phyloP scores from a whole-genome alignment of 2,888 invertebrate species.

The Drosophila picticornis region DNA sequence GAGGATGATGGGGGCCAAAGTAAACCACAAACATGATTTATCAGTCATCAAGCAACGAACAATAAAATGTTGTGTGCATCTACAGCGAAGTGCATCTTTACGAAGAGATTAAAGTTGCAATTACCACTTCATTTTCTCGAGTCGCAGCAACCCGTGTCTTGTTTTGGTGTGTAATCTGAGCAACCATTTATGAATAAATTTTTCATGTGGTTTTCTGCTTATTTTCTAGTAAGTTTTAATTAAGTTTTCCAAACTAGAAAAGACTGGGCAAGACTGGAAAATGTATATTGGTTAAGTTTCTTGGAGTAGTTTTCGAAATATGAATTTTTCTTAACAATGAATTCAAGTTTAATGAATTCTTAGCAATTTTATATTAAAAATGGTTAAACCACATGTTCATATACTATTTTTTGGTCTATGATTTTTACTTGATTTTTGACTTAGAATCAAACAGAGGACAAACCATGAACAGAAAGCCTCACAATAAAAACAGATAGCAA shows the following conservation, averaged over 20 bases:
- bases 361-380: background rate
- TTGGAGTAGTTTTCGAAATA: slow-evolving; percentile 12
- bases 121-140: slow-evolving; percentile 32
- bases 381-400: background rate
- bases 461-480: no score
- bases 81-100: slow-evolving; percentile 32
- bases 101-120: slow-evolving; percentile 48
- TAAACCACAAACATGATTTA: slow-evolving; percentile 56
- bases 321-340: background rate
- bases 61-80: slow-evolving; percentile 28
- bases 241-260: slow-evolving; percentile 13
- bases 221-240: slow-evolving; percentile 28
- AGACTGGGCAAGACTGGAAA: background rate
- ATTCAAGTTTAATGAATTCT: background rate
- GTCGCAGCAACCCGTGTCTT: slow-evolving; percentile 6
- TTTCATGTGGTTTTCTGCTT: slow-evolving; percentile 45
- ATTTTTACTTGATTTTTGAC: background rate
- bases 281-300: background rate
- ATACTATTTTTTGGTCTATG: background rate
- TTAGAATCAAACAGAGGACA: background rate
- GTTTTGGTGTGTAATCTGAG: slow-evolving; percentile 45
- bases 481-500: no score
- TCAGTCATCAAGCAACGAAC: slow-evolving; percentile 33
- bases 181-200: slow-evolving; percentile 37
- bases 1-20: slow-evolving; percentile 14